A percentile compares a stretch with the other conserved stretches of the same genome.
Evolutionary conservation across 2,113 vertebrate genomes (phyloP).

Genomic region (Hippocampus comes): DNA sequence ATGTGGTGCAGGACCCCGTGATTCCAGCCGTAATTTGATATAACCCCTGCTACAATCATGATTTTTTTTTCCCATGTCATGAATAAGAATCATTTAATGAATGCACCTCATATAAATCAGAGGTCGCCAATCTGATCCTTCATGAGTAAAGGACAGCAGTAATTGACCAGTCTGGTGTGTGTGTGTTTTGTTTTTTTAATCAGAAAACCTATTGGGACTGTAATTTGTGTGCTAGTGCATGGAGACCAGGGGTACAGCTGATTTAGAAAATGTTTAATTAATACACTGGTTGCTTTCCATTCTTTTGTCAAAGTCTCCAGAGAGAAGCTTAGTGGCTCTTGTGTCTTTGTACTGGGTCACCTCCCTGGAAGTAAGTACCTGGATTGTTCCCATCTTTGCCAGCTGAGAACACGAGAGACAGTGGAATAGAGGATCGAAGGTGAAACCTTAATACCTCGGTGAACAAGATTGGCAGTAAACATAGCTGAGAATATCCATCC

Average conservation of each 20-base stretch:
- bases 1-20: constrained; percentile 27
- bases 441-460: constrained; percentile 4
- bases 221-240: background rate
- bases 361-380: constrained; percentile 58
- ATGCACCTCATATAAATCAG: constrained; percentile 30
- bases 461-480: constrained; percentile 1
- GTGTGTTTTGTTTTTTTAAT: background rate
- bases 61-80: constrained; percentile 15
- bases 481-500: background rate
- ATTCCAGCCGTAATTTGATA: constrained; percentile 3
- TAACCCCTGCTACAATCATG: constrained; percentile 50
- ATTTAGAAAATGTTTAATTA: constrained; percentile 75
- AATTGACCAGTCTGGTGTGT: constrained; percentile 19
- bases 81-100: constrained; percentile 20
- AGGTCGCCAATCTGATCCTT: constrained; percentile 27
- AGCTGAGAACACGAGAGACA: constrained; percentile 34
- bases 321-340: constrained; percentile 64
- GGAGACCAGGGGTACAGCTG: constrained; percentile 24
- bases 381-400: constrained; percentile 43
- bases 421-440: constrained; percentile 7
- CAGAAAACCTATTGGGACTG: constrained; percentile 13
- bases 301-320: constrained; percentile 53
- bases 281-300: constrained; percentile 80
- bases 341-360: constrained; percentile 60
- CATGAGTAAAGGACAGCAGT: constrained; percentile 7